Conservation (phyloP, 1,140 invertebrate species). For the Magallana gigas region DNA sequence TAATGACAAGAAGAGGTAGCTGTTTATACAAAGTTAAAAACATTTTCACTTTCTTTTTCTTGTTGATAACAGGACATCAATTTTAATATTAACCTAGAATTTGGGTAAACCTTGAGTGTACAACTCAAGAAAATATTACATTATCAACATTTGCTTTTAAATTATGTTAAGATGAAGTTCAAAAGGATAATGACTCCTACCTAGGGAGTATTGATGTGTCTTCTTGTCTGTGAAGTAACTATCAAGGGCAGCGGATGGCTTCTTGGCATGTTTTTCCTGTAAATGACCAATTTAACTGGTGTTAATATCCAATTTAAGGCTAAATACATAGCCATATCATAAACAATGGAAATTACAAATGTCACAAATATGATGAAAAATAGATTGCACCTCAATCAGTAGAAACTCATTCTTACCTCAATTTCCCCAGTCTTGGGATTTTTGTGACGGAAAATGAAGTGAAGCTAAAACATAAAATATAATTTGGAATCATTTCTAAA, state of each 20-base stretch:
- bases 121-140: too few relatives aligned
- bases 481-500: neutral
- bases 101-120: too few relatives aligned
- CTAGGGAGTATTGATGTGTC: slow-evolving; percentile 95
- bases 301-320: neutral
- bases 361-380: too few relatives aligned
- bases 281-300: slow-evolving; percentile 41
- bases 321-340: neutral
- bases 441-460: slow-evolving; percentile 98
- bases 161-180: neutral
- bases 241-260: slow-evolving; percentile 90
- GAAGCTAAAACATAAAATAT: slow-evolving; percentile 83
- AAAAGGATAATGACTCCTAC: slow-evolving; percentile 64
- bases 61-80: too few relatives aligned
- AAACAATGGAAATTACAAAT: neutral
- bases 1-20: neutral
- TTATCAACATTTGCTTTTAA: too few relatives aligned
- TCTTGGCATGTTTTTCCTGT: slow-evolving; percentile 86
- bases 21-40: too few relatives aligned
- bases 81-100: too few relatives aligned
- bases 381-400: too few relatives aligned
- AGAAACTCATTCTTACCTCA: slow-evolving; percentile 79
- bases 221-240: slow-evolving; percentile 96
- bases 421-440: slow-evolving; percentile 95
- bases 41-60: too few relatives aligned